Evolutionary conservation across 2,797 vertebrate species (phyloP), one percentile per base, ranked within the genome.

Genomic region (Epinephelus malabaricus): DNA sequence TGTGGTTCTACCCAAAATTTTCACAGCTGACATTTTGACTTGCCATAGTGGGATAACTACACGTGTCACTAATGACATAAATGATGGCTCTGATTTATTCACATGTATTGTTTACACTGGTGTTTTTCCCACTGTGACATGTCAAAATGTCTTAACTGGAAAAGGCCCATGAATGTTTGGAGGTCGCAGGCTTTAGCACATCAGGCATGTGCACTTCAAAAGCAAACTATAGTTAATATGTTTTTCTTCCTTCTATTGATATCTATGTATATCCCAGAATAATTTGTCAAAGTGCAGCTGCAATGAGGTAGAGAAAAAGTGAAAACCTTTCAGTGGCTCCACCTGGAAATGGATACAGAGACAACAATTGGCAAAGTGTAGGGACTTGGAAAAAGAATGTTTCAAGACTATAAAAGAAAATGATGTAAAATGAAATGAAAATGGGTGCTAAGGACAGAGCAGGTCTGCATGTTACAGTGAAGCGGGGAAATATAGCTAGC

Each of bases 1-100:
- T 58, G 27, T 65, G 71, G 19, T 47, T 73, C 40, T 25, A n/a
- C 23, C 40, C 50, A 23, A 49, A 56, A 18, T 34, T 49, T 47
- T 56, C 62, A 49, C 27, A 56, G 15, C 27, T 21, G 27, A 17
- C 53, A 66, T 34, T 47, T 56, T 30, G 25, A 63, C 17, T 46
- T 60, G 46, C 38, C 19, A 27, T 12, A 18, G n/a, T 19, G 23
- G 15, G 25, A 13, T 53, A 72, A 50, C 12, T 14, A 34, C 3
- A 53, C 11, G 46, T 49, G 46, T 30, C 30, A 25, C 23, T 64
- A n/a, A 34, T 58, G 13, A 58, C 1, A 21, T 34, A 10, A 34
- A 11, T 1, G 1, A 25, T 43, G 11, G 50, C 34, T 19, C 21
- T 25, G 50, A 23, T 67, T 23, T 40, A 23, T 53, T 67, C 21